Evolutionary conservation across 2,797 vertebrate species (phyloP), one percentile per base, ranked within the genome.

Genomic region (Setipinna tenuifilis): DNA sequence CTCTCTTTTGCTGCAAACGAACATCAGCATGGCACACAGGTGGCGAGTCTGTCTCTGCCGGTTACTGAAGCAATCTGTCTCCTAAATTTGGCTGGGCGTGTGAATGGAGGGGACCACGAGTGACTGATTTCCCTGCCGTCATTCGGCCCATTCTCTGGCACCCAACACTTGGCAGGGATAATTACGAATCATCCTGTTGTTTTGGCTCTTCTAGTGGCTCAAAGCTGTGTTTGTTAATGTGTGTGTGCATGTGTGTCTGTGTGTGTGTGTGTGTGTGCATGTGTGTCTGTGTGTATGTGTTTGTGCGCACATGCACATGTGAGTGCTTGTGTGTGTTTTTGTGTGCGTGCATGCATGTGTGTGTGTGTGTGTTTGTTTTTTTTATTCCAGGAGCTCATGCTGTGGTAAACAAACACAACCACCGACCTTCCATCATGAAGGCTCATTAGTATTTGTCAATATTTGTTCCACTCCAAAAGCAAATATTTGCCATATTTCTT

Each of bases 21-120:
- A 78, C 85, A 84, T 83, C 84, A n/a, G 23, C 82, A 81, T 85
- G 61, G 59, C 46, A 50, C 87, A 87, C 89, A 92, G 91, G 89
- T 91, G 91, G 25, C 14, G 88, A 87, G 88, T 83, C 86, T 89
- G 90, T 91, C 88, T 91, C 87, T 84, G 87, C 65, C 78, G 54
- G 86, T 91, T 89, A 89, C 86, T 80, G 75, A 48, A 68, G 46
- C 86, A 89, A 89, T 91, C 88, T 88, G 89, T 91, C 88, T 90
- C 86, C 87, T 85, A 90, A 90, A 90, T 91, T 90, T 85, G 81
- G 85, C 86, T 86, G 80, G 44, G 86, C 80, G 82, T 85, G 86
- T 89, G 87, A 91, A 90, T 89, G 75, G 83, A 87, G 81, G 12
- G 87, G 81, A 78, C 86, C 88, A 85, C 82, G 88, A 84, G 85